Evolutionary conservation across 2,888 invertebrate genomes (phyloP), one percentile per base, ranked within the genome.

Genomic region (Neria commutata): DNA sequence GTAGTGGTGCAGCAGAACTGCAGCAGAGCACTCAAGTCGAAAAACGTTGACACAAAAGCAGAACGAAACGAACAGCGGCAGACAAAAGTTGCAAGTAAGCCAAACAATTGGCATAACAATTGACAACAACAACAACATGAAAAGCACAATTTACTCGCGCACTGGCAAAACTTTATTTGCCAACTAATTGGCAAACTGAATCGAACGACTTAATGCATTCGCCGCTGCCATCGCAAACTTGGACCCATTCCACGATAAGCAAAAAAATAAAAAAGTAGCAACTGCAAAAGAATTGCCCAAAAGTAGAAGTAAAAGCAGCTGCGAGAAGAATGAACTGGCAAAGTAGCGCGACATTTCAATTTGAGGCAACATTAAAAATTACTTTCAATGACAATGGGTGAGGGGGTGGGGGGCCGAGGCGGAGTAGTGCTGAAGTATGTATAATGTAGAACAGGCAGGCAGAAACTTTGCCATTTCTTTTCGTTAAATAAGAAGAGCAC

Each of bases 181-280:
- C 67, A 76, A 75, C 73, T 76, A 74, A 74, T 74, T 74, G 73
- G 73, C 72, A 74, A 74, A 76, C 76, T 74, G 74, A 72, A 76
- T 72, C 76, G 70, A 66, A 70, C 74, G 70, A 73, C 72, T 73
- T 76, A 67, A 73, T 76, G 76, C 72, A 74, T 69, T 62, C 67
- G 57, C 37, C 48, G 52, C 37, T 11, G 26, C 26, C 34, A 17
- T 25, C 5, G 49, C 34, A 47, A 46, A 55, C 37, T 21, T 5
- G 21, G 21, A 42, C 11, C 29, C 29, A 17, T 42, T 19, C 19
- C 8, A n/a, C 6, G 16, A 37, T 11, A 25, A 25, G 29, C 47
- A 29, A 46, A 51, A 24, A 26, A 6, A 29, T 24, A 25, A 1
- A 17, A 1, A 10, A 34, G 26, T 23, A 1, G 14, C 6, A n/a